Base-by-base conservation (phyloP, 2,113 vertebrate species). In the Ictalurus punctatus region DNA sequence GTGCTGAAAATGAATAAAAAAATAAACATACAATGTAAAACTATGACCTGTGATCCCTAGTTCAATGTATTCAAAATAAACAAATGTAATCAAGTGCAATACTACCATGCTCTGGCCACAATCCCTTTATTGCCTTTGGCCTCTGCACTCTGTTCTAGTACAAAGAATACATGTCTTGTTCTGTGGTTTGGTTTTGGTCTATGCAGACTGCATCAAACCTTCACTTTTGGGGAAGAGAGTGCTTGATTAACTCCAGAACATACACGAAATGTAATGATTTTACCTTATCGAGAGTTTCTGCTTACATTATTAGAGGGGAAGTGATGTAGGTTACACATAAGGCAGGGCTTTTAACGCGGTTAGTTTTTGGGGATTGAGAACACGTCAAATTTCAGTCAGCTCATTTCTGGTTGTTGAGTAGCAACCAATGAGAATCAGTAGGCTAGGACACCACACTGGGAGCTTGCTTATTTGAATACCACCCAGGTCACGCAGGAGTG, bases 401-500 rank as follows among this genome's bases (percentile, higher is more conserved):
- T 81, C 27, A 54, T 7, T 81, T 87, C 30, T 69, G 13, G 30
- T 59, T 30, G 52, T 58, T 48, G 44, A 48, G 83, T 16, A 84
- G 27, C 48, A 79, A 14, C 76, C 76, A 79, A 44, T 48, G 61
- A 44, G 73, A 63, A n/a, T 78, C 58, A 79, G 16, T 86, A 27
- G 17, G 37, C 8, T 78, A 19, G 37, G 56, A 61, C 34, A 82
- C 30, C 44, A 52, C 44, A 81, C 27, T 67, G 9, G 6, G 63
- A 63, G 59, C 78, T 65, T 87, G 17, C 52, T 86, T 30, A 76
- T 86, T 86, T 86, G 71, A 40, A 86, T 86, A 86, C 71, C 71
- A 30, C 85, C 56, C 21, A 87, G n/a, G 7, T 1, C 44, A 80
- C 21, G 1, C 48, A 69, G 63, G 7, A 21, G 19, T 81, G 61